Conservation (phyloP, 2,797 vertebrate genomes). For the Schizopygopsis pylzovi region DNA sequence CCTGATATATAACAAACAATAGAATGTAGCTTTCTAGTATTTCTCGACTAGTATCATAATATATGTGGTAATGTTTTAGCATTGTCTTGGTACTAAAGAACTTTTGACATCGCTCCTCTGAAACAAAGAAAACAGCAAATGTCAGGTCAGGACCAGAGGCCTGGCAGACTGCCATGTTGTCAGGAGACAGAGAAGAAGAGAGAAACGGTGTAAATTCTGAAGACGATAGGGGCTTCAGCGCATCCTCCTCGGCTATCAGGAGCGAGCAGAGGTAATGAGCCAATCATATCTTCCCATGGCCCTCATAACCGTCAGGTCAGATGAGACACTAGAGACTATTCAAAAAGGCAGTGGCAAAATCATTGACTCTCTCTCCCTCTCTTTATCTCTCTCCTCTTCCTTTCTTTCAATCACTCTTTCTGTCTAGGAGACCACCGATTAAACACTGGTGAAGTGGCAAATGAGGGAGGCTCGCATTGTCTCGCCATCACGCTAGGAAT, state of each 20-base stretch:
- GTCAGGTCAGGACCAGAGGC: background rate
- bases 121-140: conserved; percentile 30
- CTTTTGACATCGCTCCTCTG: conserved; percentile 5
- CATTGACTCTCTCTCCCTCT: conserved; percentile 64
- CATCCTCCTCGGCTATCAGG: conserved; percentile 64
- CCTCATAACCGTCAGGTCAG: conserved; percentile 77
- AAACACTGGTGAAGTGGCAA: conserved; percentile 68
- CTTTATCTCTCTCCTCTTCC: conserved; percentile 21
- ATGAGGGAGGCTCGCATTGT: conserved; percentile 65
- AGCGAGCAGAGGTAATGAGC: conserved; percentile 78
- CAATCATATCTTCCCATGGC: conserved; percentile 76
- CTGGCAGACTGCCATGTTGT: conserved; percentile 30
- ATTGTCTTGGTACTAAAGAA: background rate
- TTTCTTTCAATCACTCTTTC: conserved; percentile 65
- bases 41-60: background rate
- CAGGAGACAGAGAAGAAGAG: conserved; percentile 17
- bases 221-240: conserved; percentile 3
- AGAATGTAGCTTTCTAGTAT: background rate
- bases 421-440: conserved; percentile 60
- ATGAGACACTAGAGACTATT: conserved; percentile 74
- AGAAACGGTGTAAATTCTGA: conserved; percentile 34
- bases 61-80: background rate
- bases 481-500: conserved; percentile 60
- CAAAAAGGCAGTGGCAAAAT: conserved; percentile 72
- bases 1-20: background rate